Evolutionary conservation across 2,797 vertebrate species (phyloP), one percentile per base, ranked within the genome.

Genomic region (Momotus momota): DNA sequence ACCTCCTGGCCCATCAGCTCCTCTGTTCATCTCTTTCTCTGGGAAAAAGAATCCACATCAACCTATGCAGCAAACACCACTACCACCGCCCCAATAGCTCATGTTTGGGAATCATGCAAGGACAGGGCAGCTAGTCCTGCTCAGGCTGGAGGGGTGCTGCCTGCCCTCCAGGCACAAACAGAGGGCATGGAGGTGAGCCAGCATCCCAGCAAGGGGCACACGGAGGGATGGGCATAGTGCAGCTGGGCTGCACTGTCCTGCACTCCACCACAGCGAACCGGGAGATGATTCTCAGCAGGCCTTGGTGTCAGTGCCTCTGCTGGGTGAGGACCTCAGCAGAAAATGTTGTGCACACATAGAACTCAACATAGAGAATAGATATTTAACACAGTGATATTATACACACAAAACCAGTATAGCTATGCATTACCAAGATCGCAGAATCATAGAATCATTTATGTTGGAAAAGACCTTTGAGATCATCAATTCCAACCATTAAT

Each of bases 201-300:
- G 38, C 12, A 45, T 1, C 6, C 7, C 16, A 58, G 74, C 0
- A 0, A 61, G 46, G 22, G 41, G 3, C 10, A 19, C 29, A 12
- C 14, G 40, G 38, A 66, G n/a, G 33, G 14, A 54, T 0, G 0
- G 46, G 17, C 41, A 86, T 26, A 52, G 27, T 40, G 49, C 20
- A 41, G 14, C 46, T 40, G 45, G 9, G 20, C 40, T 29, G 29
- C 31, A 52, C 46, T 2, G 2, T 38, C 67, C 41, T 26, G 21
- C 21, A 52, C 7, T 25, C 29, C 18, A 52, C 23, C 12, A n/a
- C 8, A 35, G 61, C 26, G 14, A 25, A 58, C 7, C 23, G 70
- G 25, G 19, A 46, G 48, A 8, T 5, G 82, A 31, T 20, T 33
- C 69, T 70, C 51, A 72, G 33, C 33, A 66, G 45, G 7, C 31